Conservation (phyloP, 2,888 invertebrate species). For the Meghimatium bilineatum region DNA sequence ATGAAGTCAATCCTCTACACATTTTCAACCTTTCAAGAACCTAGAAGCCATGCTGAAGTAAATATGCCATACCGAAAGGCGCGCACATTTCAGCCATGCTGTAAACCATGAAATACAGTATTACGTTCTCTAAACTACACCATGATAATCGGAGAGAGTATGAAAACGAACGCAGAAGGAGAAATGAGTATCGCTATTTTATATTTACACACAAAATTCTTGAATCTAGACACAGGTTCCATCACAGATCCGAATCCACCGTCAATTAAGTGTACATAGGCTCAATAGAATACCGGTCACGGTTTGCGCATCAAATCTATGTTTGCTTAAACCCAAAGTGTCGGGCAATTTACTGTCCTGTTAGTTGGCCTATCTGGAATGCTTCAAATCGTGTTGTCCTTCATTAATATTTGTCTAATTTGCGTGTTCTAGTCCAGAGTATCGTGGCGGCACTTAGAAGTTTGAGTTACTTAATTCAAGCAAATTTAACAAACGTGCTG, state of each 20-base stretch:
- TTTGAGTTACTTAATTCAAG: conserved; percentile 18
- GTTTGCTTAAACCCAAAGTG: conserved; percentile 3
- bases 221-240: background rate
- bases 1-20: too few relatives aligned
- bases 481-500: conserved; percentile 23
- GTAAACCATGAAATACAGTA: too few relatives aligned
- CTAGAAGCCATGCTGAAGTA: too few relatives aligned
- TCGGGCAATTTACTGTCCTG: background rate
- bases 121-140: too few relatives aligned
- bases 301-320: background rate
- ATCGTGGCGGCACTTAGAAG: conserved; percentile 9
- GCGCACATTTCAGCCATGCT: too few relatives aligned
- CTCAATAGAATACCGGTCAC: background rate
- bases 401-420: conserved; percentile 23
- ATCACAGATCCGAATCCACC: background rate
- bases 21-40: too few relatives aligned
- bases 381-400: background rate
- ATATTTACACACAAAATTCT: too few relatives aligned
- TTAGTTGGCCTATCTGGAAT: background rate
- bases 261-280: background rate
- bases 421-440: background rate
- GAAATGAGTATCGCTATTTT: too few relatives aligned
- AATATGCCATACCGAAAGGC: too few relatives aligned
- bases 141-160: too few relatives aligned
- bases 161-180: too few relatives aligned